phyloP scores from a whole-genome alignment of 2,888 invertebrate genomes.

The Stenchaetothrips biformis region DNA sequence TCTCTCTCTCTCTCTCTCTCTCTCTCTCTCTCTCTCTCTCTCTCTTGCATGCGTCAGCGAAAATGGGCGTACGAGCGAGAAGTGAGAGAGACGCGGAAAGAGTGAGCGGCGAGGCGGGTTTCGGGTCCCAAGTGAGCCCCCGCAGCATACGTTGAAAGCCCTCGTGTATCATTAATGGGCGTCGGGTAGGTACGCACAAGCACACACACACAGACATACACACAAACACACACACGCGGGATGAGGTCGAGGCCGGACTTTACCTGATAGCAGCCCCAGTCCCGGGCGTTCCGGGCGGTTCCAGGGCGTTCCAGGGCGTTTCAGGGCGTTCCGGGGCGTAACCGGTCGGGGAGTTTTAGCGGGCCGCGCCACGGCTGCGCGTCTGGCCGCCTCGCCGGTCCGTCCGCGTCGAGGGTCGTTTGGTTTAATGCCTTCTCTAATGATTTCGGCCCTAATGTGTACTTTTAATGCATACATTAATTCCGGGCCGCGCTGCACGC shows the following conservation, averaged over 20 bases:
- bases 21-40: too few relatives aligned
- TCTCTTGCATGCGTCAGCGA: too few relatives aligned
- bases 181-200: neutral
- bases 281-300: too few relatives aligned
- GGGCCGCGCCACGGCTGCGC: neutral
- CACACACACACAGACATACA: neutral
- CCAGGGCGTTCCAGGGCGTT: too few relatives aligned
- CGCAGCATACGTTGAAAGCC: conserved; percentile 1
- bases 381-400: too few relatives aligned
- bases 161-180: conserved; percentile 24
- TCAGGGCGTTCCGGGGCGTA: too few relatives aligned
- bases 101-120: neutral
- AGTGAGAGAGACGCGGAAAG: too few relatives aligned
- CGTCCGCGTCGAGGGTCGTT: neutral
- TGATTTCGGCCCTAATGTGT: conserved; percentile 15
- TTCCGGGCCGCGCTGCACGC: neutral
- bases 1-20: too few relatives aligned
- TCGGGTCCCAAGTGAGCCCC: conserved; percentile 5
- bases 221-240: neutral
- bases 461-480: conserved; percentile 24
- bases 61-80: too few relatives aligned
- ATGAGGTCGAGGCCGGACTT: neutral
- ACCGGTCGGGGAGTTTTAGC: too few relatives aligned
- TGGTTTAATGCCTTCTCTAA: conserved; percentile 23
- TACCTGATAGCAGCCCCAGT: neutral